Percentiles rank a stretch among this genome's conserved stretches.
phyloP scores from a whole-genome alignment of 2,888 invertebrate species.

The Bembecia ichneumoniformis region DNA sequence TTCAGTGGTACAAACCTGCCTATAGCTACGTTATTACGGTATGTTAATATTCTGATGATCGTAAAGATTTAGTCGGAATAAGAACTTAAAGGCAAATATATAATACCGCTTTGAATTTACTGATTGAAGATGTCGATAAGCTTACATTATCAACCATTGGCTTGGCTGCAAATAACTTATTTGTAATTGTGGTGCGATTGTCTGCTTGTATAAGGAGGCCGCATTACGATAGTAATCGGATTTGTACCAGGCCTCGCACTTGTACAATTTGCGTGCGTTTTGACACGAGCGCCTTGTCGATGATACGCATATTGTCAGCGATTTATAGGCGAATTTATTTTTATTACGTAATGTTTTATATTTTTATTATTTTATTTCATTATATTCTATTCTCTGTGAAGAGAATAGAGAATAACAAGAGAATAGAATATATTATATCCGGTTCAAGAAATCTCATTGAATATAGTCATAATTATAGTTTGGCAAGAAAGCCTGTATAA shows the following conservation, averaged over 20 bases:
- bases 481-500: no score
- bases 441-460: no score
- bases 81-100: constrained; percentile 8
- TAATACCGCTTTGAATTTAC: constrained; percentile 34
- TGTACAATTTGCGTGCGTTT: constrained; percentile 27
- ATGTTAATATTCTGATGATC: not conserved
- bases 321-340: no score
- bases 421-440: no score
- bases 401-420: no score
- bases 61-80: not conserved
- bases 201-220: constrained; percentile 31
- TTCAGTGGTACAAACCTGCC: not conserved
- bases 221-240: constrained; percentile 39
- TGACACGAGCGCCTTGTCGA: constrained; percentile 15
- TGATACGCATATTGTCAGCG: no score
- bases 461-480: no score
- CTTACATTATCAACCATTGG: constrained; percentile 42
- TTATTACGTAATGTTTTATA: no score
- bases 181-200: constrained; percentile 47
- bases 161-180: constrained; percentile 45
- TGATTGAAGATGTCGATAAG: constrained; percentile 39
- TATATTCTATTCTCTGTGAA: no score
- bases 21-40: no score
- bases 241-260: constrained; percentile 24
- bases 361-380: no score